Evolutionary conservation across 2,888 invertebrate species (phyloP).

Genomic region (Cybosia mesomella): DNA sequence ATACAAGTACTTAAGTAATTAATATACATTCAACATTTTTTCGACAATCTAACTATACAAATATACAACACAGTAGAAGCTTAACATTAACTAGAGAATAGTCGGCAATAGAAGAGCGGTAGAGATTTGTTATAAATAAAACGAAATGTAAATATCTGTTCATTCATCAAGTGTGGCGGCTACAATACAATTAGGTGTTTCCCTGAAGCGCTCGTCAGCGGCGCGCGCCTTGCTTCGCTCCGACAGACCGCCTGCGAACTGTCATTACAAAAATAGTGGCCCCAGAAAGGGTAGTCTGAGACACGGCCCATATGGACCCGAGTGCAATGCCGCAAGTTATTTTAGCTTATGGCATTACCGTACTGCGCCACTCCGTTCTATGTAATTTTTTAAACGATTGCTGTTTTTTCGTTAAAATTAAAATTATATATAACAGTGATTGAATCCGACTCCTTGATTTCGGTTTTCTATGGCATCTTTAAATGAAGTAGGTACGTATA

Average conservation of each 20-base stretch:
- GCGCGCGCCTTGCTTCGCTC: constrained; percentile 22
- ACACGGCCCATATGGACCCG: constrained; percentile 81
- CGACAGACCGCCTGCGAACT: constrained; percentile 78
- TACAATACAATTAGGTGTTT: constrained; percentile 79
- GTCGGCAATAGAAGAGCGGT: constrained; percentile 17
- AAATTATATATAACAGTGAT: background rate
- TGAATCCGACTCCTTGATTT: background rate
- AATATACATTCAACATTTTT: background rate
- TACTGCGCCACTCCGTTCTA: constrained; percentile 41
- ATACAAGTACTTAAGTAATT: background rate
- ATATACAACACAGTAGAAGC: constrained; percentile 8
- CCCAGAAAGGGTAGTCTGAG: constrained; percentile 83
- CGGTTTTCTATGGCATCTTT: no score
- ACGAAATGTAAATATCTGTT: constrained; percentile 50
- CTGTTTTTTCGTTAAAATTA: constrained; percentile 7
- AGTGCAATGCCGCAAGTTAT: constrained; percentile 62
- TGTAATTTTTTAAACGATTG: constrained; percentile 29
- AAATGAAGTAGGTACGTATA: no score
- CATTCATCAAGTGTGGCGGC: constrained; percentile 67
- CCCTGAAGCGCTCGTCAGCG: constrained; percentile 62
- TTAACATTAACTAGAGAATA: constrained; percentile 14
- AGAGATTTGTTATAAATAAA: constrained; percentile 43
- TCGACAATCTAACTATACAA: constrained; percentile 7
- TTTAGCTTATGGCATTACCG: constrained; percentile 74
- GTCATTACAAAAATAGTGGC: constrained; percentile 86